Base-by-base conservation (phyloP, 1,140 invertebrate genomes). In the Kradibia gibbosae region DNA sequence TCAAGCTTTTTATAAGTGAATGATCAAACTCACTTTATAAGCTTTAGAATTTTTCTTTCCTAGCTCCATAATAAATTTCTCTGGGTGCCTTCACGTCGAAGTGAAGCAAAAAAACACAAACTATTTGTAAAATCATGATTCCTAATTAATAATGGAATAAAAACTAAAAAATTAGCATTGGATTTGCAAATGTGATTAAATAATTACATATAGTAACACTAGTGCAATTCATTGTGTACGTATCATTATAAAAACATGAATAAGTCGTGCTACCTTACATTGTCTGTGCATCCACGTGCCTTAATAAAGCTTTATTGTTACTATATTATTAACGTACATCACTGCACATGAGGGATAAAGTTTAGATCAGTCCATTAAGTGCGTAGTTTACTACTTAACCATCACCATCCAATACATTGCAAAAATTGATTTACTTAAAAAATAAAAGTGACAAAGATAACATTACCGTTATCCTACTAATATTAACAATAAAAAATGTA, bases 31-130 rank as follows among this genome's bases (percentile, higher is more conserved):
- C 65, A 20, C 20, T 70, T 72, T 28, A 50, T 31, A 53, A 67
- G 28, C 0, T 39, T 39, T 22, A 28, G 0, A 17, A 28, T 28
- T 62, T 39, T 67, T 22, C 28, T 25, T 39, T 39, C 39, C 20
- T 36, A 0, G n/a, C n/a, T 39, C 28, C 34, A 48, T 10, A 55
- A 17, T 60, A 25, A 4, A 20, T 80, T 60, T 80, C 78, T 80
- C 78, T 80, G 78, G 70, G 15, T 80, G 70, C 28, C 78, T 80
- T 80, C 78, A 34, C 39, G 48, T 72, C 31, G 45, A 39, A n/a
- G 22, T 53, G 20, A 57, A 75, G 34, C 50, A 57, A 42, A 25
- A 31, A 57, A 75, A 57, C 22, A 20, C 7, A 73, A 53, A 34
- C 31, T 2, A 17, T 36, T 45, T 31, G 15, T n/a, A 75, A 75